phyloP scores from a whole-genome alignment of 2,888 invertebrate species.

The Drosophila multiciliata region DNA sequence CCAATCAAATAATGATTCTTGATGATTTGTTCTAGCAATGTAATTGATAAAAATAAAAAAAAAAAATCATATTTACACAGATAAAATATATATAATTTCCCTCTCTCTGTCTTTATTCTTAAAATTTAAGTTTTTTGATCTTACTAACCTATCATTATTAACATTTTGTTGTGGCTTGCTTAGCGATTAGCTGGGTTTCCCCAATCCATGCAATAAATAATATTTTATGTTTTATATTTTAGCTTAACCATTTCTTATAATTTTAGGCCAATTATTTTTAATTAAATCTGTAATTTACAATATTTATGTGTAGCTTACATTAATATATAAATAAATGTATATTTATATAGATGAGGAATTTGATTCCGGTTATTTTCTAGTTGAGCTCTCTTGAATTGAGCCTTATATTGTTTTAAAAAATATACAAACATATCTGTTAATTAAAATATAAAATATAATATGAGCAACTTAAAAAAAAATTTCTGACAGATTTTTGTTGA shows the following conservation, averaged over 20 bases:
- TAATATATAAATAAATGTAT: background rate
- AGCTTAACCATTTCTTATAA: background rate
- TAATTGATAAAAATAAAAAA: background rate
- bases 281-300: background rate
- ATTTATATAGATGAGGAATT: too few relatives aligned
- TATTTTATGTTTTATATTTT: background rate
- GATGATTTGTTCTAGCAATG: background rate
- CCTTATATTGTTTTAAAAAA: background rate
- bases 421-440: background rate
- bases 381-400: background rate
- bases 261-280: background rate
- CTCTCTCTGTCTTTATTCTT: background rate
- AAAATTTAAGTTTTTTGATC: background rate
- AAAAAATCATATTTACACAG: background rate
- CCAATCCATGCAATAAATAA: background rate
- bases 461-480: background rate
- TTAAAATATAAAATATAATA: background rate
- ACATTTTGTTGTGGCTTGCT: background rate
- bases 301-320: background rate
- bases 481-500: conserved; percentile 3
- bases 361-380: background rate
- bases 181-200: background rate
- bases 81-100: too few relatives aligned
- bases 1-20: background rate
- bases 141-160: background rate